Conservation (phyloP, 2,888 invertebrate species). For the Tethea ocularis region DNA sequence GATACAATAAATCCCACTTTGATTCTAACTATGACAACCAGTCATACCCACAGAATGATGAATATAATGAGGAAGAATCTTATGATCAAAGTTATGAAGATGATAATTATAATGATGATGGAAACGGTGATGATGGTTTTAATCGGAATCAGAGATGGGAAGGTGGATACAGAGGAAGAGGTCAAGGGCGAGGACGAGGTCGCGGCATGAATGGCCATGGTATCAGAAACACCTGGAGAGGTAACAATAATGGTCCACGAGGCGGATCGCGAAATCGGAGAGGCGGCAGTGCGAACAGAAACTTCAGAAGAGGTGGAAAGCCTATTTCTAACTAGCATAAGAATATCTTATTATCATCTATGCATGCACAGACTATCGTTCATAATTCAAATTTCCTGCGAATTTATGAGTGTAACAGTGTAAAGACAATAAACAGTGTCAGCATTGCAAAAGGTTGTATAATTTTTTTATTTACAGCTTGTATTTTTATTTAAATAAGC, state of each 20-base stretch:
- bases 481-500: constrained; percentile 67
- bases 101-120: constrained; percentile 55
- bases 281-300: constrained; percentile 60
- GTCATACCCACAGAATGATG: constrained; percentile 61
- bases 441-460: constrained; percentile 71
- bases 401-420: constrained; percentile 64
- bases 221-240: constrained; percentile 64
- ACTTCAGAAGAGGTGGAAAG: constrained; percentile 73
- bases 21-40: constrained; percentile 64
- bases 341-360: constrained; percentile 17
- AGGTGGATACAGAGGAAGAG: constrained; percentile 61
- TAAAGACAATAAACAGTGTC: constrained; percentile 64
- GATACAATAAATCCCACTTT: constrained; percentile 68
- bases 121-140: constrained; percentile 53
- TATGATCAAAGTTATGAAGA: constrained; percentile 63
- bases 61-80: constrained; percentile 59
- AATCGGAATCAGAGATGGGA: constrained; percentile 68
- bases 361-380: constrained; percentile 51
- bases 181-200: constrained; percentile 62
- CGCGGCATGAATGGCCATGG: constrained; percentile 72
- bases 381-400: constrained; percentile 49
- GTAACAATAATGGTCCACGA: constrained; percentile 46
- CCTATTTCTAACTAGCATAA: constrained; percentile 62
- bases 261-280: constrained; percentile 61
- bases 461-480: constrained; percentile 76